These are phyloP conservation scores for Monodelphis domestica DNA, from an alignment of 2,797 vertebrate species.

Conservation along the genomic window DNA sequence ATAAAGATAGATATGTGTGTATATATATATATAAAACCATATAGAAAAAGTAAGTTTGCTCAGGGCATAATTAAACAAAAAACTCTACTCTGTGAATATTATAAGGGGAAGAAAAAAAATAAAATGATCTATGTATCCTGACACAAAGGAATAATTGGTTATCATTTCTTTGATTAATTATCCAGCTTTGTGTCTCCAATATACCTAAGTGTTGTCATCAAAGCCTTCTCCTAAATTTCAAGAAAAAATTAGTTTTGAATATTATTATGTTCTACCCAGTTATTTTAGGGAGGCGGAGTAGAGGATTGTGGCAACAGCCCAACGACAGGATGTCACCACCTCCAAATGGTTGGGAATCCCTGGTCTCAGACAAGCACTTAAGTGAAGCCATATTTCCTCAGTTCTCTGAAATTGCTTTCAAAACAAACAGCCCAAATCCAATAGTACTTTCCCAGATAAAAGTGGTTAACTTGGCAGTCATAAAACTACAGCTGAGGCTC, in stretches of 20 bases:
- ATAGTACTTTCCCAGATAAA: background rate
- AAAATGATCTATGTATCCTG: background rate
- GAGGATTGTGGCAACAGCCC: background rate
- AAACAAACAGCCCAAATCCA: background rate
- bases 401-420: too few relatives aligned
- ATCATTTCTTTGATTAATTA: conserved; percentile 47
- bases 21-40: conserved; percentile 28
- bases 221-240: background rate
- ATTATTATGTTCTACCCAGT: too few relatives aligned
- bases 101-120: conserved; percentile 59
- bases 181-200: background rate
- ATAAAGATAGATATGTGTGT: background rate
- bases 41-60: conserved; percentile 73
- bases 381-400: background rate
- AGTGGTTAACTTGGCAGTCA: background rate
- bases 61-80: conserved; percentile 63
- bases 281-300: background rate
- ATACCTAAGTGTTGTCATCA: background rate
- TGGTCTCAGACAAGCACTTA: background rate
- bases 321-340: background rate
- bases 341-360: background rate
- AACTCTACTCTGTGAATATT: background rate
- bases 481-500: background rate
- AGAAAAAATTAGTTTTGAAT: background rate
- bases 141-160: conserved; percentile 19